phyloP scores from a whole-genome alignment of 2,888 invertebrate genomes.

The Lacanobia wlatinum region DNA sequence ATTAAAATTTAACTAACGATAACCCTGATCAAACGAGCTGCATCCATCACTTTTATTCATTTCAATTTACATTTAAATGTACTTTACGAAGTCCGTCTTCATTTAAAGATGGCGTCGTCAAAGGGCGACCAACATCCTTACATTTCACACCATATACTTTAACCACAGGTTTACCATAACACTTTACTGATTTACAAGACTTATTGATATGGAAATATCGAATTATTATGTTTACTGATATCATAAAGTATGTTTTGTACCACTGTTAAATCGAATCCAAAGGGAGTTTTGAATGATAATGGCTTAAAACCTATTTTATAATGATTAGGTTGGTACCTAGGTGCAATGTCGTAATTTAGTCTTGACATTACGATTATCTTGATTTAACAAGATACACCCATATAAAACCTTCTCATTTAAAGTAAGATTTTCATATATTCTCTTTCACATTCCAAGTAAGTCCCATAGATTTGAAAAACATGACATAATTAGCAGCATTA shows the following conservation, averaged over 20 bases:
- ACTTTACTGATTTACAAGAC: conserved; percentile 41
- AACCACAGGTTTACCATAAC: conserved; percentile 38
- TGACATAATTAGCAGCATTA: conserved; percentile 2
- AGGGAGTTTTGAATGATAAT: conserved; percentile 25
- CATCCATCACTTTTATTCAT: conserved; percentile 38
- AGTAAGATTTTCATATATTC: not conserved
- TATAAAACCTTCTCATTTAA: conserved; percentile 10
- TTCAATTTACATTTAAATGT: conserved; percentile 54
- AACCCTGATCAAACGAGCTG: conserved; percentile 24
- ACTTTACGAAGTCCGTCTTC: conserved; percentile 32
- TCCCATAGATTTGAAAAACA: conserved; percentile 9
- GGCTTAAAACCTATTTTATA: conserved; percentile 23
- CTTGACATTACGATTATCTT: conserved; percentile 5
- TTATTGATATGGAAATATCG: conserved; percentile 42
- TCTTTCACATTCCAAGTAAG: conserved; percentile 16
- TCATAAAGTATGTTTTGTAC: conserved; percentile 21
- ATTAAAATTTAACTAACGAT: conserved; percentile 21
- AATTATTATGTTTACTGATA: conserved; percentile 52
- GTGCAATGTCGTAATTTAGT: conserved; percentile 16
- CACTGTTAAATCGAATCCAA: conserved; percentile 17
- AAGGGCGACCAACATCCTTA: conserved; percentile 22
- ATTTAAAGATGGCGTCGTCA: conserved; percentile 43
- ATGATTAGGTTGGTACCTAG: conserved; percentile 22
- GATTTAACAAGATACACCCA: conserved; percentile 2
- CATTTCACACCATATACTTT: conserved; percentile 51